phyloP scores from a whole-genome alignment of 2,888 invertebrate genomes.

The Antitype chi region DNA sequence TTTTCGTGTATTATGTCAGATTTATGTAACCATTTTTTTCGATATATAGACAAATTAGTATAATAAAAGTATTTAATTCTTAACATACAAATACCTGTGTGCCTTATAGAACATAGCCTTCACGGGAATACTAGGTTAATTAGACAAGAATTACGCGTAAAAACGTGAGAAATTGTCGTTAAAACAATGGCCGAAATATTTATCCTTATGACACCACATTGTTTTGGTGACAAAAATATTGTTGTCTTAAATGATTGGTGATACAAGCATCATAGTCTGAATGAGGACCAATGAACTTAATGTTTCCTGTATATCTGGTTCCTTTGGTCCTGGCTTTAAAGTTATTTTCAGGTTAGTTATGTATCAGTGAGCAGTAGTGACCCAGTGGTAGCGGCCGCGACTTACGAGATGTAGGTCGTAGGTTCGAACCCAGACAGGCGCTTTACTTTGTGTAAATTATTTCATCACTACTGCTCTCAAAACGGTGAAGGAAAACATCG shows the following conservation, averaged over 20 bases:
- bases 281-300: neutral
- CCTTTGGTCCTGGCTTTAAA: neutral
- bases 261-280: neutral
- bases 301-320: neutral
- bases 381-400: no score
- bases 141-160: slow-evolving; percentile 47
- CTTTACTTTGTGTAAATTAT: no score
- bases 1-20: neutral
- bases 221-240: slow-evolving; percentile 12
- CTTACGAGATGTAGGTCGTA: no score
- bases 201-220: slow-evolving; percentile 37
- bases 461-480: no score
- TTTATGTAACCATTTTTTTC: neutral
- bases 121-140: slow-evolving; percentile 56
- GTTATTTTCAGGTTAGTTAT: neutral
- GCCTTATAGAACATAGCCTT: slow-evolving; percentile 33
- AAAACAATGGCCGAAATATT: slow-evolving; percentile 38
- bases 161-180: slow-evolving; percentile 58
- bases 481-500: no score
- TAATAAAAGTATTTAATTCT: neutral
- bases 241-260: neutral
- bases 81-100: neutral
- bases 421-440: no score
- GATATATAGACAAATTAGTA: neutral
- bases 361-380: neutral